phyloP scores from a whole-genome alignment of 2,113 vertebrate genomes.

The Vicugna pacos region DNA sequence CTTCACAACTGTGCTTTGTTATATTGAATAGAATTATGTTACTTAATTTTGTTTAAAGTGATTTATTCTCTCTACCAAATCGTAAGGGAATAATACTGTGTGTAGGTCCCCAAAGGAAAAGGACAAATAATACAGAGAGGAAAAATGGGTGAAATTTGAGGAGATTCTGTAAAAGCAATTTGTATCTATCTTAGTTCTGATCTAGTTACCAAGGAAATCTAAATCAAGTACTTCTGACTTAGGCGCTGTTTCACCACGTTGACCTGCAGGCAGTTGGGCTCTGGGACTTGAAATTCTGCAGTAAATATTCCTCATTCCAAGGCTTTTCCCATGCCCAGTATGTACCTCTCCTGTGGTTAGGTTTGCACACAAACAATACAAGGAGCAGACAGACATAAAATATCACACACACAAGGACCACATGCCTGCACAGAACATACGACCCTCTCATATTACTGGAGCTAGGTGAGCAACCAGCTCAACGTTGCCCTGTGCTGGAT shows the following conservation, averaged over 20 bases:
- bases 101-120: conserved; percentile 57
- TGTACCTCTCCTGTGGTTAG: neutral
- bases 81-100: conserved; percentile 58
- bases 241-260: neutral
- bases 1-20: conserved; percentile 23
- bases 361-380: neutral
- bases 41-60: conserved; percentile 63
- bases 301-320: neutral
- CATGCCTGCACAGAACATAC: too few species aligned
- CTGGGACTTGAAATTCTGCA: neutral
- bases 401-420: neutral
- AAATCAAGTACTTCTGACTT: conserved; percentile 1
- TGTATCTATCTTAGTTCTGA: conserved; percentile 62
- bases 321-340: neutral
- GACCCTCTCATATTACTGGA: neutral
- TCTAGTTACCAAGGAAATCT: conserved; percentile 45
- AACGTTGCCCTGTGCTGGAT: neutral
- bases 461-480: neutral
- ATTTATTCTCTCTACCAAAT: conserved; percentile 63
- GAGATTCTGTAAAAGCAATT: conserved; percentile 55
- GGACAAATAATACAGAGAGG: conserved; percentile 54
- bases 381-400: neutral
- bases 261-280: neutral
- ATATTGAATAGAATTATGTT: conserved; percentile 10
- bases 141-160: conserved; percentile 64